Evolutionary conservation across 2,797 vertebrate genomes (phyloP), one percentile per base, ranked within the genome.

Genomic region (Cephalopachus bancanus): DNA sequence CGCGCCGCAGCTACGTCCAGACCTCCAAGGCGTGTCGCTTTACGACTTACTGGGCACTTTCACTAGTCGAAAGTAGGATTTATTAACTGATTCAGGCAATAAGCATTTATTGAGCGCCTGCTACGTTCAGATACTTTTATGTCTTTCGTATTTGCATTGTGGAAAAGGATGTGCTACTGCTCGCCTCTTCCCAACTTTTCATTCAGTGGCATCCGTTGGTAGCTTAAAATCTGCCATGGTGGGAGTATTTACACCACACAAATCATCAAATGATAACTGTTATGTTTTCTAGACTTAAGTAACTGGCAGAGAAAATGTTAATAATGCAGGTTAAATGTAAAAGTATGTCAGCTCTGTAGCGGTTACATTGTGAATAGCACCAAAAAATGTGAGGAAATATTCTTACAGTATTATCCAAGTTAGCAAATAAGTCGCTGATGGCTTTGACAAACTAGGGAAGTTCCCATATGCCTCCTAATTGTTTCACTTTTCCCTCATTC

Each of bases 1-100:
- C 2, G 0, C 15, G 0, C 4, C 0, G 19, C 49, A 0, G 53
- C 67, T 30, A 33, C 9, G 30, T 28, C 2, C 10, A 20, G n/a
- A 7, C 71, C 11, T 24, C 20, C 4, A 53, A 37, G 60, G 16
- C 19, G 0, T 28, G 62, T 55, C 10, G 20, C 53, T 86, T 86
- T 81, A 14, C 4, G 3, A 62, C 28, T 14, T 78, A 33, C 12
- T 16, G 2, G 14, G 26, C 57, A 2, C 24, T 78, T 78, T 91
- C 17, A 19, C 30, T 87, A 72, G 55, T 6, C 37, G 37, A 11
- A 92, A 87, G 60, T 62, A 62, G 59, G 57, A 37, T 30, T 37
- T 49, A 51, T 53, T 67, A 55, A 57, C n/a, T 75, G 44, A 65
- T 30, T 75, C 60, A 16, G 8, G 67, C 49, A 53, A 44, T 8